Evolutionary conservation across 2,888 invertebrate species (phyloP), one percentile per base, ranked within the genome.

Genomic region (Eupeodes luniger): DNA sequence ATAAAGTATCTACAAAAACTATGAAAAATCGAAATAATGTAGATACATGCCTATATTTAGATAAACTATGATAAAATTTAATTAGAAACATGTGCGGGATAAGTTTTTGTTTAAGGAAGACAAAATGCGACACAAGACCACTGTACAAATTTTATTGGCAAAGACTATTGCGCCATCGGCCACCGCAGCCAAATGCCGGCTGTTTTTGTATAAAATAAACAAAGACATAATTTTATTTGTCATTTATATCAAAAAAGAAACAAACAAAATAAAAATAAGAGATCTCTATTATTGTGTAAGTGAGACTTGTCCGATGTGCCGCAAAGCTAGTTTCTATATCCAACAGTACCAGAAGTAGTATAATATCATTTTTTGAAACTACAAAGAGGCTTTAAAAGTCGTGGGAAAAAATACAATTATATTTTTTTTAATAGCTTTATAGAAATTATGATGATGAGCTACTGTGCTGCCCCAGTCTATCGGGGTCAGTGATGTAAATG

Each of bases 31-130:
- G 16, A 64, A 64, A 64, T 44, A 47, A 19, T 10, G 19, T 40
- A 55, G 19, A 19, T 10, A 55, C 19, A 7, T 36, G 27, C 27
- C 14, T 27, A 9, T 53, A 27, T 70, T 70, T 55, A 55, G 40
- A 70, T 40, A 70, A 70, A 70, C 40, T 55, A 55, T 70, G 55
- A 70, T 70, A 70, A 55, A 70, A 70, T 40, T 70, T 70, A 70
- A 70, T 70, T 55, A 55, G 14, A 70, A 70, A 53, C 69, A 69
- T 69, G 14, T 69, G 64, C 7, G 59, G 19, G 70, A 55, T 6
- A 0, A 11, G 40, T 55, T 69, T 12, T 40, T 14, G 9, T 40
- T 9, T 40, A 7, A 9, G 40, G 40, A 40, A 2, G 0, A 7
- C 14, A 70, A 44, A 36, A 70, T 53, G 51, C 36, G 16, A 55